These are phyloP conservation scores for Actenoides hombroni DNA, from an alignment of 2,113 vertebrate genomes.

Conservation along the genomic window DNA sequence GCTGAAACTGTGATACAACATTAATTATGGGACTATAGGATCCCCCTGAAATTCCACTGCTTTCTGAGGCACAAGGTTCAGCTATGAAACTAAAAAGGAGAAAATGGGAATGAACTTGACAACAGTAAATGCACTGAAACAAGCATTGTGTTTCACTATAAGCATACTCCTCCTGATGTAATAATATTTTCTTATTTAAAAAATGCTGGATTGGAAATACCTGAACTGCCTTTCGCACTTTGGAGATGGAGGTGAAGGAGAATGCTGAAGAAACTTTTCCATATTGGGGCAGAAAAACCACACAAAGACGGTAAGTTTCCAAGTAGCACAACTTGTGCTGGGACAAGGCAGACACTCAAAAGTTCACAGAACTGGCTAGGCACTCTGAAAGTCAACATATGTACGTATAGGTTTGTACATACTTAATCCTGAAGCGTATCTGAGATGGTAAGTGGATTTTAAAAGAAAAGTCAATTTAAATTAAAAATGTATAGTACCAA, in stretches of 20 bases:
- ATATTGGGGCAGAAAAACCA: neutral
- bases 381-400: neutral
- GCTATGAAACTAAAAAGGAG: neutral
- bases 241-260: neutral
- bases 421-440: neutral
- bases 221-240: neutral
- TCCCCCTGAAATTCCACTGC: neutral
- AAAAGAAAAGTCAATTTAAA: neutral
- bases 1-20: neutral
- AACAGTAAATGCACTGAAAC: neutral
- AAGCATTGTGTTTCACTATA: neutral
- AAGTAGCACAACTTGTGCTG: neutral
- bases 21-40: neutral
- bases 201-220: neutral
- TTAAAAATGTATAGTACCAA: neutral
- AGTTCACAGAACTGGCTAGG: neutral
- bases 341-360: neutral
- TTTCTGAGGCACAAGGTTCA: neutral
- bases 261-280: neutral
- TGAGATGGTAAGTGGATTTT: neutral
- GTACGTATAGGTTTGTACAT: neutral
- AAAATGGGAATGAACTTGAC: neutral
- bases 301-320: neutral
- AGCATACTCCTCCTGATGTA: slow-evolving; percentile 32
- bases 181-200: slow-evolving; percentile 38